Evolutionary conservation across 2,888 invertebrate genomes (phyloP), one percentile per base, ranked within the genome.

Genomic region (Acanthopleura granulata): DNA sequence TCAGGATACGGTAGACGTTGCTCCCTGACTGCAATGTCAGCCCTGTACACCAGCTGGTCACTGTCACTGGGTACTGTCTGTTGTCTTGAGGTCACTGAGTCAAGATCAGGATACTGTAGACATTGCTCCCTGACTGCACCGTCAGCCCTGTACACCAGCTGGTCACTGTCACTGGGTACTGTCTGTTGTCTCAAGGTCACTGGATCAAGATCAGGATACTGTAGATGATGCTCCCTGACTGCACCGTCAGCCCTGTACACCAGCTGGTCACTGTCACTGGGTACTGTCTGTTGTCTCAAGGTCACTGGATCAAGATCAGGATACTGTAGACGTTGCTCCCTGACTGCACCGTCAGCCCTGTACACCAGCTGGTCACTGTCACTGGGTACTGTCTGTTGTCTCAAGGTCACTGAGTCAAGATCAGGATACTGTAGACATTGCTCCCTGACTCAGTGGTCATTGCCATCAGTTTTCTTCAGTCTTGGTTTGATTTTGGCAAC

Each of bases 41-140:
- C 22, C 30, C 25, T 22, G 18, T 22, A 25, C 49, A 1, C 62
- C 70, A 9, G 57, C 29, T n/a, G 25, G 70, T 69, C 74, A 74
- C 72, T 74, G 66, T 66, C 78, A 74, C 29, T 40, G 15, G 16
- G 73, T 66, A 25, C 18, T 62, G 49, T 50, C 74, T 72, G 66
- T 22, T 16, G 18, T 18, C 16, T 16, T n/a, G 6, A 27, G 18
- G 74, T 77, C 77, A 77, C 69, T 61, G 71, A 50, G 14, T 66
- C 27, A 66, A 27, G 66, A 66, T 25, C 78, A 78, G 15, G 49
- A 66, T 30, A 74, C 73, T 22, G 75, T 50, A 27, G 69, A 71
- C 49, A 75, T 18, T 72, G 73, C 69, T 30, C 73, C 74, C 49
- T 75, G 75, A 27, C 57, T 70, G 78, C 81, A 82, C 29, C 75